Percentiles rank a stretch among this genome's conserved stretches.
phyloP scores from a whole-genome alignment of 2,113 vertebrate genomes.

The Brachirus orientalis region DNA sequence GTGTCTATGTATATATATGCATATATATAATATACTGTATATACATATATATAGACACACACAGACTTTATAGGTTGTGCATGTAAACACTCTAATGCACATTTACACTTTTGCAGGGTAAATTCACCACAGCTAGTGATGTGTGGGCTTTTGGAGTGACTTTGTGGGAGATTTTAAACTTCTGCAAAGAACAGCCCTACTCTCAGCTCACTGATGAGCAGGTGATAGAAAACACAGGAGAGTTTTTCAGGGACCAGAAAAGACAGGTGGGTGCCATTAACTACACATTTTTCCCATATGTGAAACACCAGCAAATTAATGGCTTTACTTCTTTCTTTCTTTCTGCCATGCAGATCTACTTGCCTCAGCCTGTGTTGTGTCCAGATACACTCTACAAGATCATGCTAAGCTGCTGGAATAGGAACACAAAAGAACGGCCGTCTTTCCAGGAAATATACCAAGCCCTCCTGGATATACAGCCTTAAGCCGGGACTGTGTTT shows the following conservation, averaged over 20 bases:
- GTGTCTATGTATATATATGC: no score
- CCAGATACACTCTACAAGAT: conserved; percentile 94
- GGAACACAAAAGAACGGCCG: conserved; percentile 93
- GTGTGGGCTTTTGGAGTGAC: conserved; percentile 97
- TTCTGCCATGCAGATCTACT: conserved; percentile 85
- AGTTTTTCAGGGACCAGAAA: conserved; percentile 98
- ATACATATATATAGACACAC: no score
- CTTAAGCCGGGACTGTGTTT: conserved; percentile 55
- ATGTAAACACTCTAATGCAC: background rate
- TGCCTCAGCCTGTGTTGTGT: conserved; percentile 92
- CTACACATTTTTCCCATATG: no score
- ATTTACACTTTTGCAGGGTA: conserved; percentile 82
- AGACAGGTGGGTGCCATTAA: conserved; percentile 84
- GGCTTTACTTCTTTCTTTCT: background rate
- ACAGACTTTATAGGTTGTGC: background rate
- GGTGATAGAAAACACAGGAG: conserved; percentile 98
- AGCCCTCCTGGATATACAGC: conserved; percentile 85
- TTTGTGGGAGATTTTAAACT: conserved; percentile 95
- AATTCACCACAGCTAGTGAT: conserved; percentile 98
- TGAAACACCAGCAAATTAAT: background rate
- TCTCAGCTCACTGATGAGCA: conserved; percentile 95
- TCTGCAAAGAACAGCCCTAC: conserved; percentile 96
- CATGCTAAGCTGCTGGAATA: conserved; percentile 97
- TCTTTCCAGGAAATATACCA: conserved; percentile 93
- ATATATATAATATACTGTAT: no score